Conservation (phyloP, 2,797 vertebrate genomes). For the Leuciscus waleckii region DNA sequence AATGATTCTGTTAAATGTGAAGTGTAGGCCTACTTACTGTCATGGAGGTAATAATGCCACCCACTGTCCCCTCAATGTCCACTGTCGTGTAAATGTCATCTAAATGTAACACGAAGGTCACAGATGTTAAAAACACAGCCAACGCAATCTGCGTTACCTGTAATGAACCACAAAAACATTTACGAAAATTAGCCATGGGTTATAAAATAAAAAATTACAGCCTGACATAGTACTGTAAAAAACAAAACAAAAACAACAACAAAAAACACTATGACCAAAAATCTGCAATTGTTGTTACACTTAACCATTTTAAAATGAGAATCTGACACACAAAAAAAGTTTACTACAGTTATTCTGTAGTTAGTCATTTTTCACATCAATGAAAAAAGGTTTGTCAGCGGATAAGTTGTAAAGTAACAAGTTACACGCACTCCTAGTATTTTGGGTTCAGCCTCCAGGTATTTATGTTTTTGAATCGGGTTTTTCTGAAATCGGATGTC, state of each 20-base stretch:
- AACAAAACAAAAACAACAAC: no score
- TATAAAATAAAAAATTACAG: no score
- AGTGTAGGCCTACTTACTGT: neutral
- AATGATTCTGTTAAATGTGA: neutral
- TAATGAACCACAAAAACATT: neutral
- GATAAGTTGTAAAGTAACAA: neutral
- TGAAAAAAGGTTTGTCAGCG: neutral
- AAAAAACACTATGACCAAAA: neutral
- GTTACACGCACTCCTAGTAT: slow-evolving; percentile 72
- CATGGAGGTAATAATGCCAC: neutral
- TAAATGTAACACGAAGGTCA: neutral
- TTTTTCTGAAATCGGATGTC: slow-evolving; percentile 70
- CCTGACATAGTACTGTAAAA: neutral
- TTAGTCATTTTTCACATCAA: neutral
- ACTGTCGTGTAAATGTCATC: no score
- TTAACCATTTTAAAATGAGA: no score
- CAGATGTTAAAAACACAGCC: slow-evolving; percentile 48
- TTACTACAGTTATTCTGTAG: neutral
- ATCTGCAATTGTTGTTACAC: neutral
- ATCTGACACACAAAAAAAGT: neutral
- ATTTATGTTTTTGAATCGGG: slow-evolving; percentile 67
- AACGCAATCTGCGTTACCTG: slow-evolving; percentile 73
- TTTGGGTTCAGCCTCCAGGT: slow-evolving; percentile 76
- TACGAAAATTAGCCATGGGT: neutral
- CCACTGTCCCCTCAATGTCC: neutral